These are phyloP conservation scores for Selene dorsalis DNA, from an alignment of 2,797 vertebrate species.

Conservation along the genomic window DNA sequence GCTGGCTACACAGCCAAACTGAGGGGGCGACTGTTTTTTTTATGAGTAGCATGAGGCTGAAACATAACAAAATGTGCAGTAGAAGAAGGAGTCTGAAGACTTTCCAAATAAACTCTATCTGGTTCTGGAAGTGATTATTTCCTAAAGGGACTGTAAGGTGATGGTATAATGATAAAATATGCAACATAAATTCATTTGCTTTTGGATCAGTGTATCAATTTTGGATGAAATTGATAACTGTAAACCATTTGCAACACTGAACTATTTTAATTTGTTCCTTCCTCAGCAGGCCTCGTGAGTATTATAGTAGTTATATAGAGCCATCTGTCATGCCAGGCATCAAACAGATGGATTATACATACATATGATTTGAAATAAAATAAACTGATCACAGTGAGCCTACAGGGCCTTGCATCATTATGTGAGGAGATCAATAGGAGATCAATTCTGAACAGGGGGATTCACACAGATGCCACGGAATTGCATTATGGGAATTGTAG, in stretches of 20 bases:
- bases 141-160: no score
- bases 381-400: neutral
- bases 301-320: neutral
- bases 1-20: no score
- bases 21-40: neutral
- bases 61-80: no score
- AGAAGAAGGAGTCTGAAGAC: no score
- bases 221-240: neutral
- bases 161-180: no score
- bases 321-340: neutral
- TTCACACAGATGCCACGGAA: neutral
- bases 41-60: neutral
- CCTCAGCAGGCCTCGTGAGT: neutral
- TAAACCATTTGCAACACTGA: neutral
- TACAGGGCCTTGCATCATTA: neutral
- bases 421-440: neutral
- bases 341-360: neutral
- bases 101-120: no score
- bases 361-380: neutral
- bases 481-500: slow-evolving; percentile 42
- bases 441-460: neutral
- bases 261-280: neutral
- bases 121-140: no score
- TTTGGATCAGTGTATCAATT: neutral
- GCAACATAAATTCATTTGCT: neutral